These are phyloP conservation scores for Cromileptes altivelis DNA, from an alignment of 2,113 vertebrate species.

Conservation along the genomic window DNA sequence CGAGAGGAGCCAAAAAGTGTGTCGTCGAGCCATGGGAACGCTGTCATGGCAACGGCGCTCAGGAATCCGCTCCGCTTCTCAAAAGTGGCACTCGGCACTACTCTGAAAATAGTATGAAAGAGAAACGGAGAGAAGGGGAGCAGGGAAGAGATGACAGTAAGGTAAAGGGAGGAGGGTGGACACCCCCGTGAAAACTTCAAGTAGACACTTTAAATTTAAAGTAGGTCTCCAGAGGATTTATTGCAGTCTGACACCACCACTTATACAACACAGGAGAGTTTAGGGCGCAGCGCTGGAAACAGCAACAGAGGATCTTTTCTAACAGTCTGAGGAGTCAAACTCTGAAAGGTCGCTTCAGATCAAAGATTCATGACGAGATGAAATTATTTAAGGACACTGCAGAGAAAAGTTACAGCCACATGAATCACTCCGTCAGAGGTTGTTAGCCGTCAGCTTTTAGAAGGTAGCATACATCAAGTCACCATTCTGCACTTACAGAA, in stretches of 20 bases:
- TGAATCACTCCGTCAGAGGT: neutral
- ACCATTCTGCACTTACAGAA: neutral
- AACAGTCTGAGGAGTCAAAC: neutral
- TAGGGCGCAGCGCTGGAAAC: neutral
- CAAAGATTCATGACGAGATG: constrained; percentile 5
- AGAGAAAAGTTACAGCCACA: neutral
- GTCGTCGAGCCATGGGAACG: constrained; percentile 52
- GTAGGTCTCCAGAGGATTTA: constrained; percentile 12
- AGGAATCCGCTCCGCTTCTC: constrained; percentile 56
- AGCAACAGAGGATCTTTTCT: neutral
- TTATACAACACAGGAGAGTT: neutral
- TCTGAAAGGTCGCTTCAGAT: neutral
- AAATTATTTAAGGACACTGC: constrained; percentile 10
- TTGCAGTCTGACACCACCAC: constrained; percentile 7
- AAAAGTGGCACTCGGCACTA: constrained; percentile 45
- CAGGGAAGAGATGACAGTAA: neutral
- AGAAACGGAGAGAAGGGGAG: constrained; percentile 16
- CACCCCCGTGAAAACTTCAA: neutral
- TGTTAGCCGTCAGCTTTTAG: neutral
- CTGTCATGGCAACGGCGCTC: constrained; percentile 63
- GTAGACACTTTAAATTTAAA: constrained; percentile 12
- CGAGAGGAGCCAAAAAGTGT: constrained; percentile 35
- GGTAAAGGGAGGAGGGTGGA: neutral
- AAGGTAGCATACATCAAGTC: neutral
- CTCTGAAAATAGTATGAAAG: constrained; percentile 56